Conservation (phyloP, 2,797 vertebrate species). For the Ctenopoma multispine region DNA sequence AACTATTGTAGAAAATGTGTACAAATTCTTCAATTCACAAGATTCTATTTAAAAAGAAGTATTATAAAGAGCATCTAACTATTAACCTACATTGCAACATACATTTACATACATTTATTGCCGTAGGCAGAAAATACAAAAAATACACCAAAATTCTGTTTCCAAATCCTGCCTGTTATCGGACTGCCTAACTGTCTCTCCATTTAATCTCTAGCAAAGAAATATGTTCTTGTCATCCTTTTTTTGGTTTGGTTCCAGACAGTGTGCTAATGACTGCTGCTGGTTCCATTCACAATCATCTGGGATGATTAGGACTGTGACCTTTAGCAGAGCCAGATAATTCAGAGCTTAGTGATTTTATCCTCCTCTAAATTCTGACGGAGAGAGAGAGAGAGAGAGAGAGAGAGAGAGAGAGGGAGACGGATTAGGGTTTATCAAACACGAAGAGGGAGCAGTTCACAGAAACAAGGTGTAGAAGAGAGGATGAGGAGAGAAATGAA, state of each 20-base stretch:
- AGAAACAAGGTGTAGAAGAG: slow-evolving; percentile 52
- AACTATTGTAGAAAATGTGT: background rate
- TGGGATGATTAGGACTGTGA: slow-evolving; percentile 78
- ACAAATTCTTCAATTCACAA: background rate
- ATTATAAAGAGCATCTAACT: background rate
- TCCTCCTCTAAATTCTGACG: slow-evolving; percentile 61
- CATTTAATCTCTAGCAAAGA: slow-evolving; percentile 42
- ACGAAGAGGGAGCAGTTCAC: slow-evolving; percentile 45
- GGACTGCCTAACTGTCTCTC: slow-evolving; percentile 13
- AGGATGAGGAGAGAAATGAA: slow-evolving; percentile 58
- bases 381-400: slow-evolving; percentile 9
- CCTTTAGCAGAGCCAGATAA: slow-evolving; percentile 79
- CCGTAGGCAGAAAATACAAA: background rate
- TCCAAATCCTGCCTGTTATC: slow-evolving; percentile 11
- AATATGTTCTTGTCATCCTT: slow-evolving; percentile 58
- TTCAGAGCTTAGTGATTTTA: slow-evolving; percentile 76
- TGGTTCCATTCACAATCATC: slow-evolving; percentile 65
- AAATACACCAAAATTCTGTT: background rate
- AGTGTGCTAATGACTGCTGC: slow-evolving; percentile 75
- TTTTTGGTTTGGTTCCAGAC: slow-evolving; percentile 57
- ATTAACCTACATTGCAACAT: background rate
- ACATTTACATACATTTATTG: background rate
- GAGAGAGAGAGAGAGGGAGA: background rate
- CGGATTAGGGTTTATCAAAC: slow-evolving; percentile 46
- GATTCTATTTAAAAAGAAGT: background rate